Conservation (phyloP, 2,113 vertebrate species). For the Sinosuthora webbiana region DNA sequence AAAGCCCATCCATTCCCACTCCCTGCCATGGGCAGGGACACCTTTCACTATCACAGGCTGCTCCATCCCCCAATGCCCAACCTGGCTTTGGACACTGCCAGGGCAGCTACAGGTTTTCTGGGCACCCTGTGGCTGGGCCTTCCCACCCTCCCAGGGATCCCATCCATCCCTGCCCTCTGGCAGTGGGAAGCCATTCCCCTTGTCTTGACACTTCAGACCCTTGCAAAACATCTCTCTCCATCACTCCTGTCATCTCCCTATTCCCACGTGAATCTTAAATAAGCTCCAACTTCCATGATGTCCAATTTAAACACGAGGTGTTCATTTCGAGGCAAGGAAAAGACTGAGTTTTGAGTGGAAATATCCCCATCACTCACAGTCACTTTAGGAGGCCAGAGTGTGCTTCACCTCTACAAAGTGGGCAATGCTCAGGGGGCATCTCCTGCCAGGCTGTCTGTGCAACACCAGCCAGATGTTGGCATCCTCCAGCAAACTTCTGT, state of each 20-base stretch:
- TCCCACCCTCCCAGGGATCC: neutral
- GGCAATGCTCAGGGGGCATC: neutral
- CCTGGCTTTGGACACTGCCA: neutral
- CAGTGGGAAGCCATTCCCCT: rapidly evolving
- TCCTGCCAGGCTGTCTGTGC: neutral
- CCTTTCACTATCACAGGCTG: neutral
- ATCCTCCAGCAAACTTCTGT: neutral
- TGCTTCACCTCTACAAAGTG: neutral
- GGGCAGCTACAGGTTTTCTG: neutral
- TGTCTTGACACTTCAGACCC: neutral
- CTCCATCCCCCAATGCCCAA: neutral
- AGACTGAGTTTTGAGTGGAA: neutral
- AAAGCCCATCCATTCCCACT: rapidly evolving
- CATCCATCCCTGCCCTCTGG: neutral
- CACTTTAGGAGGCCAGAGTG: neutral
- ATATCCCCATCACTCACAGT: neutral
- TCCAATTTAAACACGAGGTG: rapidly evolving
- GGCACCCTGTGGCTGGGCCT: neutral
- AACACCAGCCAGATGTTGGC: neutral
- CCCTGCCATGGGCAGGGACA: neutral
- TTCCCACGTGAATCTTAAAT: neutral
- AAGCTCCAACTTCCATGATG: neutral
- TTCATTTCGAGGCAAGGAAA: neutral
- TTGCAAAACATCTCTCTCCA: neutral
- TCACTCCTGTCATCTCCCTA: neutral